Percentiles rank a stretch among this genome's conserved stretches.
phyloP scores from a whole-genome alignment of 2,797 vertebrate genomes.

The Melanotaenia maccullochi region DNA sequence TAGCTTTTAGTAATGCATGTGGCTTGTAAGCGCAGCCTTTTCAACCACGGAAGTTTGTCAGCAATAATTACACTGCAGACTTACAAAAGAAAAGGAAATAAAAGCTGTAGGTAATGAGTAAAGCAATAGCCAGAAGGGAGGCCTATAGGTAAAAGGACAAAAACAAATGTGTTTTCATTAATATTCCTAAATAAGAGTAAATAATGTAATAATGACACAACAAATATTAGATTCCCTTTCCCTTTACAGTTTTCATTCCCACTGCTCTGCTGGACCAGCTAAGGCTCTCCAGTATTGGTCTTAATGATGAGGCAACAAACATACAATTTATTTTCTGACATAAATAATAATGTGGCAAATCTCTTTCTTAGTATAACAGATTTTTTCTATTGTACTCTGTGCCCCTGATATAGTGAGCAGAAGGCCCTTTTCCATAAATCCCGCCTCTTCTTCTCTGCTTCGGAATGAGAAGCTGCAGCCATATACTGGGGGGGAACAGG shows the following conservation, averaged over 20 bases:
- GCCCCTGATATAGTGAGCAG: neutral
- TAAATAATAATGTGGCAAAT: neutral
- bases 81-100: neutral
- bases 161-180: neutral
- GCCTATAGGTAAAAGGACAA: neutral
- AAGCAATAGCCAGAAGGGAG: neutral
- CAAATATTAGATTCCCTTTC: neutral
- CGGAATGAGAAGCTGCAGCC: slow-evolving; percentile 31
- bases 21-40: neutral
- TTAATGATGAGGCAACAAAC: neutral
- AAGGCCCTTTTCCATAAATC: neutral
- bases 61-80: neutral
- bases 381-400: neutral
- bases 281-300: neutral
- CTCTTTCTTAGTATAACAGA: neutral
- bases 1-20: slow-evolving; percentile 10
- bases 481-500: slow-evolving; percentile 24
- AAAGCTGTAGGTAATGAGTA: neutral
- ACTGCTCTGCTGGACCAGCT: neutral
- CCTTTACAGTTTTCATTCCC: neutral
- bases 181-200: neutral
- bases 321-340: neutral
- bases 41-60: slow-evolving; percentile 2
- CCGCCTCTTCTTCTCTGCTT: neutral
- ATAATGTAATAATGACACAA: neutral